Percentiles rank a stretch among this genome's conserved stretches.
These are phyloP conservation scores for Dendrolimus kikuchii DNA, from an alignment of 1,140 invertebrate genomes.

Conservation along the genomic window DNA sequence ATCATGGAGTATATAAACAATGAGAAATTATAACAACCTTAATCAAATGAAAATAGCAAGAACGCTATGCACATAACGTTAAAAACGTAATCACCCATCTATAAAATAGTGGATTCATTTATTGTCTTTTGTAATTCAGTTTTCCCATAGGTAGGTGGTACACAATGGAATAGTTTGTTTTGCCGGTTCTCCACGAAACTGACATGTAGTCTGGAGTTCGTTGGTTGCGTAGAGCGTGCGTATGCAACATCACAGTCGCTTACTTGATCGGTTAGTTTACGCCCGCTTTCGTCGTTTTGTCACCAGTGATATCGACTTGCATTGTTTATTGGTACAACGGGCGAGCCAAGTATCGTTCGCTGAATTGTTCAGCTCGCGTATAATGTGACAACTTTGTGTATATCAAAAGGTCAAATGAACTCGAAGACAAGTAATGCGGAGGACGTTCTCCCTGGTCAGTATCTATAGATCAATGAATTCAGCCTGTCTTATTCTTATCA, in stretches of 20 bases:
- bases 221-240: constrained; percentile 24
- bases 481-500: not conserved
- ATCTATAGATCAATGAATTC: constrained; percentile 5
- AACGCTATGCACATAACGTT: constrained; percentile 1
- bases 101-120: constrained; percentile 29
- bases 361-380: constrained; percentile 18
- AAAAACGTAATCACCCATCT: constrained; percentile 6
- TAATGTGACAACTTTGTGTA: constrained; percentile 21
- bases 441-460: constrained; percentile 48
- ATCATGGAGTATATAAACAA: no score
- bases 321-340: constrained; percentile 17
- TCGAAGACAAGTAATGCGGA: constrained; percentile 25
- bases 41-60: no score
- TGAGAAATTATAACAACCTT: no score
- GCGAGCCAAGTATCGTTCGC: constrained; percentile 8
- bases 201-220: constrained; percentile 20
- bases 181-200: constrained; percentile 30
- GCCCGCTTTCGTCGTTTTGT: constrained; percentile 34
- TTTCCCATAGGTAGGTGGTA: constrained; percentile 50
- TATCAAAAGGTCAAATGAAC: constrained; percentile 41
- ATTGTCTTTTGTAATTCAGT: constrained; percentile 49
- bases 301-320: constrained; percentile 3
- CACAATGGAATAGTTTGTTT: constrained; percentile 58
- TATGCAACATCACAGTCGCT: constrained; percentile 32
- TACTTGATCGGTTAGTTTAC: constrained; percentile 34